Evolutionary conservation across 2,113 vertebrate species (phyloP).

Genomic region (cat (Felis catus)): DNA sequence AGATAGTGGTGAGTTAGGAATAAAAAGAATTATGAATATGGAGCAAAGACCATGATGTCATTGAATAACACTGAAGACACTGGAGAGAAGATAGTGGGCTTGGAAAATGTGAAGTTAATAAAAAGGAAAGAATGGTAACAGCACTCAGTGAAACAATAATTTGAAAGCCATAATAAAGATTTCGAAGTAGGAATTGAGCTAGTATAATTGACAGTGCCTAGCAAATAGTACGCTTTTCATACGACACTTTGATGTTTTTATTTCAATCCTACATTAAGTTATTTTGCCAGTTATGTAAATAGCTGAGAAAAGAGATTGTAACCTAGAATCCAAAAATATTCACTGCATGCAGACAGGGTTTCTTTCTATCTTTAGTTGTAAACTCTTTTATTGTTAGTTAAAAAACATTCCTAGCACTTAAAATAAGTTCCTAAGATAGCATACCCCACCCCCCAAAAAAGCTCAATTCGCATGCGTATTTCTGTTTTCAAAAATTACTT

Average conservation of each 20-base stretch:
- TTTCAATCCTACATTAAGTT: not conserved
- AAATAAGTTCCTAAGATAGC: not conserved
- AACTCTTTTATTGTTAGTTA: not conserved
- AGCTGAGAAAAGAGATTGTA: not conserved
- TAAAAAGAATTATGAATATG: not conserved
- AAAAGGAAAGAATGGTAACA: not conserved
- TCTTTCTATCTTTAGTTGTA: not conserved
- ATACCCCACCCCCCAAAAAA: fast-evolving
- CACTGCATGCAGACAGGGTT: not conserved
- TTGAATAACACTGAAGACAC: not conserved
- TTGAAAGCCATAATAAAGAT: not conserved
- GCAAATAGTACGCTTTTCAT: not conserved
- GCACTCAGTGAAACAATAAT: not conserved
- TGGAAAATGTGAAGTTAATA: not conserved
- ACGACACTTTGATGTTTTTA: not conserved
- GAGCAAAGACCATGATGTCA: not conserved
- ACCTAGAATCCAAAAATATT: not conserved
- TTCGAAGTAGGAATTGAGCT: not conserved
- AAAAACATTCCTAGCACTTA: not conserved
- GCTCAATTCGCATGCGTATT: not conserved
- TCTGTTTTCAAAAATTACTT: not conserved
- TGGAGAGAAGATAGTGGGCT: not conserved
- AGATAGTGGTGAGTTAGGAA: not conserved
- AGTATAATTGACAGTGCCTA: not conserved
- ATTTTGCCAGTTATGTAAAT: not conserved